phyloP scores from a whole-genome alignment of 2,113 vertebrate genomes.

The Chiloscyllium plagiosum region DNA sequence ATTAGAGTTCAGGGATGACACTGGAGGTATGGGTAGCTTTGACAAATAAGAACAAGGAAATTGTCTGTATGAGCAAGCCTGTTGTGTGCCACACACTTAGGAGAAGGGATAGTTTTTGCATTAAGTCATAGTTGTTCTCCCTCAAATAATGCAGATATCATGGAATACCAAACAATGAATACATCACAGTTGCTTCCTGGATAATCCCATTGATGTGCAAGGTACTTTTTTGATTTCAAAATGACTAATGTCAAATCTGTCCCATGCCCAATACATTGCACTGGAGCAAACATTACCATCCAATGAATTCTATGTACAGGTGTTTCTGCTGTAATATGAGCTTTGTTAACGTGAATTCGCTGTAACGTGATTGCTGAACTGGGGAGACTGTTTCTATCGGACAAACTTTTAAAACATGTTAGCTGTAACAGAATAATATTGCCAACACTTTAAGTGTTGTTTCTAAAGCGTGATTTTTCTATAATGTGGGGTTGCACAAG shows the following conservation, averaged over 20 bases:
- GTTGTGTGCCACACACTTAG: background rate
- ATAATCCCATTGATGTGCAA: background rate
- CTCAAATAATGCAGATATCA: background rate
- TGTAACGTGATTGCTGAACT: no score
- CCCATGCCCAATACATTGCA: background rate
- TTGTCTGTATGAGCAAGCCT: background rate
- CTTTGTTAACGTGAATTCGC: no score
- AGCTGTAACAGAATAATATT: no score
- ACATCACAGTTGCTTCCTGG: constrained; percentile 1
- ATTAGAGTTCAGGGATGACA: background rate
- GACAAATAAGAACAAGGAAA: background rate
- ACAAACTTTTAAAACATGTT: no score
- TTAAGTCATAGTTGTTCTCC: background rate
- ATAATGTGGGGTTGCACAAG: no score
- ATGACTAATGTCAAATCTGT: background rate
- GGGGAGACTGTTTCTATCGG: no score
- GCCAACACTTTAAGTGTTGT: no score
- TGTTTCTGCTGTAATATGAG: no score
- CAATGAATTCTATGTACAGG: background rate
- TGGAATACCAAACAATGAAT: background rate
- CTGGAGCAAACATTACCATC: background rate
- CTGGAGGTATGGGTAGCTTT: background rate
- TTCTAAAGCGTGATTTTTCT: no score
- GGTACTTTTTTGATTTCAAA: background rate
- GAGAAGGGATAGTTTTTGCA: no score